Conservation (phyloP, 2,888 invertebrate species). For the Eudasyphora cyanicolor region DNA sequence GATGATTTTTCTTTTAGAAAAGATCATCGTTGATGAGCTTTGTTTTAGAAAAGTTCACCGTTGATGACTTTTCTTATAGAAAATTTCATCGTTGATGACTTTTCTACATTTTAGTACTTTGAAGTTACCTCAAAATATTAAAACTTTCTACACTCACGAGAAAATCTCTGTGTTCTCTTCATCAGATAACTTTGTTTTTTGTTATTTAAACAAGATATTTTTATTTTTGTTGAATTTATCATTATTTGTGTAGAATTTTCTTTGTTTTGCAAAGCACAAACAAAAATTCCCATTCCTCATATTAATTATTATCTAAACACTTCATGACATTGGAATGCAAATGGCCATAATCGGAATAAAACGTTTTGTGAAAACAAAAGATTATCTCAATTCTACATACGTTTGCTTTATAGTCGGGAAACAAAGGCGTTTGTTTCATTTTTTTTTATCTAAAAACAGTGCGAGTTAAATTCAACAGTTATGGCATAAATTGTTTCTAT, state of each 20-base stretch:
- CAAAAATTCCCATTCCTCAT: not conserved
- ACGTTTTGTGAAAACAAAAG: not conserved
- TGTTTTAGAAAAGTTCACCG: too few relatives aligned
- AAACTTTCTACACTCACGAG: too few relatives aligned
- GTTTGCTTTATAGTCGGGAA: not conserved
- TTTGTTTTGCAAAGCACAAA: not conserved
- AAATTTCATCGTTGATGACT: too few relatives aligned
- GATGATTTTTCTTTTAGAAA: too few relatives aligned
- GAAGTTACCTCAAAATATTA: too few relatives aligned
- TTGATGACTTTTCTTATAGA: too few relatives aligned
- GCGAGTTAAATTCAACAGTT: not conserved
- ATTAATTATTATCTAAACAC: slow-evolving; percentile 18
- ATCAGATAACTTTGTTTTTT: too few relatives aligned
- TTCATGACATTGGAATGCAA: slow-evolving; percentile 27
- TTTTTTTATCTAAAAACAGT: not conserved
- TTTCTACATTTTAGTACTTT: too few relatives aligned
- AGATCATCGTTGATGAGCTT: too few relatives aligned
- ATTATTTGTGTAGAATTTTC: not conserved
- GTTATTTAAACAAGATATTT: not conserved
- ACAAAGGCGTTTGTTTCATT: slow-evolving; percentile 10
- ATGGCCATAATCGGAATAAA: not conserved
- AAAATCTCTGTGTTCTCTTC: too few relatives aligned
- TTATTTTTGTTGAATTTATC: not conserved
- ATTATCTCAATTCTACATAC: not conserved
- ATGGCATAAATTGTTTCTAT: not conserved